Evolutionary conservation across 1,140 invertebrate species (phyloP).

Genomic region (Drosophila grimshawi): DNA sequence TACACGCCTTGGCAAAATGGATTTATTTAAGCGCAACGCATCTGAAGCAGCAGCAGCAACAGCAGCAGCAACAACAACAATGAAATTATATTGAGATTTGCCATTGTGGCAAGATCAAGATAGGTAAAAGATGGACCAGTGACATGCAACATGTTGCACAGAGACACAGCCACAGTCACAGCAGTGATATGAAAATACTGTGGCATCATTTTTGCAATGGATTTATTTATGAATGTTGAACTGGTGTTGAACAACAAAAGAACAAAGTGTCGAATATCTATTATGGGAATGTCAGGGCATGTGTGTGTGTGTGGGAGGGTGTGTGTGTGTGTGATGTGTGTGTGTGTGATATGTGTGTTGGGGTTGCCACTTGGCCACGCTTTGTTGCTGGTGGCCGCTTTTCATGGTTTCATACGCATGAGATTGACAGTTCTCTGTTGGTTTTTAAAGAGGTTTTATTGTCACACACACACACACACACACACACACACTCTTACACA

Average conservation of each 20-base stretch:
- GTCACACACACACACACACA: constrained; percentile 57
- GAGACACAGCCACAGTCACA: constrained; percentile 9
- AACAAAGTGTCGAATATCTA: constrained; percentile 30
- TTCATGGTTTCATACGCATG: constrained; percentile 83
- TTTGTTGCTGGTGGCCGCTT: constrained; percentile 48
- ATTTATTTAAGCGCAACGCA: constrained; percentile 50
- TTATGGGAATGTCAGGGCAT: constrained; percentile 17
- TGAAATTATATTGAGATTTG: constrained; percentile 52
- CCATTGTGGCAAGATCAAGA: constrained; percentile 71
- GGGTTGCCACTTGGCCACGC: constrained; percentile 22
- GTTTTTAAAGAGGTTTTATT: constrained; percentile 35
- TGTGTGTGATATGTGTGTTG: constrained; percentile 20
- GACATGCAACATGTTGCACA: constrained; percentile 48
- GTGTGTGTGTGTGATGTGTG: constrained; percentile 9
- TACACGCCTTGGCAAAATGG: constrained; percentile 10
- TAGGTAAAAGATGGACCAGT: constrained; percentile 33
- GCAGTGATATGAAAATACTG: neutral
- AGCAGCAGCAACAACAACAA: constrained; percentile 27
- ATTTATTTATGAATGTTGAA: constrained; percentile 8
- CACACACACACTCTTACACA: constrained; percentile 8
- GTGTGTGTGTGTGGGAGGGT: constrained; percentile 11
- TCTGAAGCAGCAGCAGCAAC: no score
- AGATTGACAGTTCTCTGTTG: constrained; percentile 74
- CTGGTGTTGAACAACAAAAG: constrained; percentile 24
- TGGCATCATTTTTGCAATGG: constrained; percentile 14